Base-by-base conservation (phyloP, 2,797 vertebrate species). In the Pterois miles region DNA sequence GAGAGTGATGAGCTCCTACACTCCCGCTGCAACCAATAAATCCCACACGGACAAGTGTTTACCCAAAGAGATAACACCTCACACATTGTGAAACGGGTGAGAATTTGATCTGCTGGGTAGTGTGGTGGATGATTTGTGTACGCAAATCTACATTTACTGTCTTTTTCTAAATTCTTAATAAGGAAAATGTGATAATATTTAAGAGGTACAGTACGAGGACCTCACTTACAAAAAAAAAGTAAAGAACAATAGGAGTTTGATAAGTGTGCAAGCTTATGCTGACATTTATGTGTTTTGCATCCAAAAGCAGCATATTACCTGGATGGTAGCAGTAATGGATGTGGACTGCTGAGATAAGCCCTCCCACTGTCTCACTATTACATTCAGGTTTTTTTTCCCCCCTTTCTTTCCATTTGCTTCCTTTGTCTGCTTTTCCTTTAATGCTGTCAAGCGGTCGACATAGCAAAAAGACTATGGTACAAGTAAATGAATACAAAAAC, bases 11-110 rank as follows among this genome's bases (percentile, higher is more conserved):
- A 85, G 88, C 85, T 85, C 80, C 87, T 78, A 68, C 84, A 82
- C 80, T 87, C 87, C 81, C 25, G 29, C 77, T 85, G 84, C 77
- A 88, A 86, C 86, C 89, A 86, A 86, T 92, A 90, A 92, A 90
- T 92, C 86, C 75, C 86, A 84, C 84, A 80, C 79, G 87, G 85
- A 87, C 82, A 83, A 87, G 78, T 84, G 86, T 89, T 91, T 89
- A 85, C 71, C 65, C 81, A 80, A 71, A 85, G 22, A 85, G 84
- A 86, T 85, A 87, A 84, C 88, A 80, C 83, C 78, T 86, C 68
- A 38, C 65, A 80, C 79, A 58, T 33, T 65, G 81, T 75, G 78
- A 78, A 79, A 76, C 10, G 74, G 54, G 54, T 60, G 80, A 74
- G 76, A 68, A 80, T 84, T 82, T 63, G 54, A 86, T 86, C 78